phyloP scores from a whole-genome alignment of 2,888 invertebrate species.

The Tachina fera region DNA sequence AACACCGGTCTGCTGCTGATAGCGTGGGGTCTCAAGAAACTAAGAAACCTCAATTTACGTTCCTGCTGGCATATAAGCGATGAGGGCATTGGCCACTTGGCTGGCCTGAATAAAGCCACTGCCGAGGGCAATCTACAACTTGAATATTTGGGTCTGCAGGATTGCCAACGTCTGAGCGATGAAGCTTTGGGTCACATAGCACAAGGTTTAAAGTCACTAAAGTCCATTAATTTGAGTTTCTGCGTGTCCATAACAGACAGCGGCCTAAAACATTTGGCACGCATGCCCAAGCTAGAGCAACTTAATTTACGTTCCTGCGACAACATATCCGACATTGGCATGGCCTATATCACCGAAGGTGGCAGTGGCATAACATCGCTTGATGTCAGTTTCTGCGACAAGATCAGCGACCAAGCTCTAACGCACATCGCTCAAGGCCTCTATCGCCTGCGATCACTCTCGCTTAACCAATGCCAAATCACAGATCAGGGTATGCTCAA shows the following conservation, averaged over 20 bases:
- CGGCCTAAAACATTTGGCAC: constrained; percentile 93
- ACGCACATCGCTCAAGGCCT: constrained; percentile 95
- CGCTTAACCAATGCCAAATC: constrained; percentile 95
- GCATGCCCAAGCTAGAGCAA: constrained; percentile 92
- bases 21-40: constrained; percentile 93
- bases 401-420: constrained; percentile 95
- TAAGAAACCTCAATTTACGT: constrained; percentile 92
- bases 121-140: constrained; percentile 89
- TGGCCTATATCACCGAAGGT: constrained; percentile 95
- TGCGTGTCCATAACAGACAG: constrained; percentile 97
- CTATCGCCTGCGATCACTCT: constrained; percentile 91
- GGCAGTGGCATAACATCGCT: constrained; percentile 91
- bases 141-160: constrained; percentile 94
- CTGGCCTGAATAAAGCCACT: constrained; percentile 87
- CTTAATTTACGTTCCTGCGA: constrained; percentile 96
- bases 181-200: constrained; percentile 94
- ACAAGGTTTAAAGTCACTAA: constrained; percentile 90
- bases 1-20: constrained; percentile 93
- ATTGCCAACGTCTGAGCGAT: constrained; percentile 96
- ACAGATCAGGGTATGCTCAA: constrained; percentile 95
- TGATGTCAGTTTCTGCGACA: constrained; percentile 98
- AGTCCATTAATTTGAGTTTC: constrained; percentile 95
- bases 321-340: constrained; percentile 95
- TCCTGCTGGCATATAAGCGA: constrained; percentile 97
- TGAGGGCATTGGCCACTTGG: constrained; percentile 93